phyloP scores from a whole-genome alignment of 2,888 invertebrate species.

The Heteromyza rotundicornis region DNA sequence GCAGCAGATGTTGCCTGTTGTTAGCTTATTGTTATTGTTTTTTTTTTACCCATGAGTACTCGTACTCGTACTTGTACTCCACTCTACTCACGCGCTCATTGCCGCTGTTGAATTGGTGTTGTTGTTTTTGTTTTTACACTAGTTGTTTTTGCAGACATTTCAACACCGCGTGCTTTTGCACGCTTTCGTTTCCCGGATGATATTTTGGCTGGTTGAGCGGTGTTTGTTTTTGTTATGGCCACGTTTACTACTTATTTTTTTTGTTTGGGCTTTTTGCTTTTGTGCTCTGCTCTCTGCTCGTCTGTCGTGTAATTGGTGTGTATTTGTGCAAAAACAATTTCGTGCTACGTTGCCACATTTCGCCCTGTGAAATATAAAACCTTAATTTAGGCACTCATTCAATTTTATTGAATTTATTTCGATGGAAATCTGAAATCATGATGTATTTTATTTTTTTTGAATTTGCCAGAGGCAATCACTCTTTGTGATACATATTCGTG shows the following conservation, averaged over 20 bases:
- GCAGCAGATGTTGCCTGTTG: background rate
- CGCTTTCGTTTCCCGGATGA: conserved; percentile 6
- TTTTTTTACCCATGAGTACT: too few relatives aligned
- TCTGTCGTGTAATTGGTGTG: background rate
- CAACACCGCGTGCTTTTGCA: conserved; percentile 19
- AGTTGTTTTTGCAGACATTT: background rate
- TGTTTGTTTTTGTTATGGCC: conserved; percentile 24
- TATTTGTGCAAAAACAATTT: conserved; percentile 13
- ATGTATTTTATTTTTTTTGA: too few relatives aligned
- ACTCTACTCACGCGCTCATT: background rate
- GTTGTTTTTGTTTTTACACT: background rate
- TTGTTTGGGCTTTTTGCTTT: background rate
- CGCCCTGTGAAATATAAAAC: background rate
- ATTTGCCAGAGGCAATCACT: too few relatives aligned
- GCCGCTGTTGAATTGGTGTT: background rate
- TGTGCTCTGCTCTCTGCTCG: background rate
- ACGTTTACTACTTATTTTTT: conserved; percentile 4
- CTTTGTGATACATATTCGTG: too few relatives aligned
- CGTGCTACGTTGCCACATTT: conserved; percentile 12
- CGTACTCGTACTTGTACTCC: too few relatives aligned
- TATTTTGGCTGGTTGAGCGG: background rate
- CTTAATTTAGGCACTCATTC: background rate
- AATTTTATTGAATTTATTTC: background rate
- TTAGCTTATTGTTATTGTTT: background rate
- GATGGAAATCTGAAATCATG: too few relatives aligned